Evolutionary conservation across 2,113 vertebrate species (phyloP), one percentile per base, ranked within the genome.

Genomic region (Ornithorhynchus anatinus): DNA sequence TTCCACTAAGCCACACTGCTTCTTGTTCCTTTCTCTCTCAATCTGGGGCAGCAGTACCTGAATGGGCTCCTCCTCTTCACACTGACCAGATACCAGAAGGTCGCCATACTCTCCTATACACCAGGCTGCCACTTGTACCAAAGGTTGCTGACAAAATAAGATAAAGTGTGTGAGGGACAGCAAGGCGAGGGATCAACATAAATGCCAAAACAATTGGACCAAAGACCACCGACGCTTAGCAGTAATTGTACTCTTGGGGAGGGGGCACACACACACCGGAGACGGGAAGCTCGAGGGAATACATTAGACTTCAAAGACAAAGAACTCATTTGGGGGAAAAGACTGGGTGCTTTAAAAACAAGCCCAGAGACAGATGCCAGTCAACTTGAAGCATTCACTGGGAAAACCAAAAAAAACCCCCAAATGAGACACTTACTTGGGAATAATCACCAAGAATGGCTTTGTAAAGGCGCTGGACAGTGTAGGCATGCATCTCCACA

Each of bases 71-170:
- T 99, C 98, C 68, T 99, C 98, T 82, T 99, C 98, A 92, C 98
- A 99, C 17, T 99, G 97, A 61, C 97, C 97, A 15, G 97, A 99
- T 22, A 99, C 94, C 45, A 99, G 91, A 74, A 99, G 93, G 89
- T 99, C 98, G 72, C 98, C 98, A 70, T 99, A 99, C 82, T 99
- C 98, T 81, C 98, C 97, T 93, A 97, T 98, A 90, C 98, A 99
- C 98, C 98, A 99, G n/a, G 97, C 97, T 6, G 95, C 94, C 75
- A 99, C 98, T 88, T 99, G 98, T 40, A 99, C 97, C 76, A 99
- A 86, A 33, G 98, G 96, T 91, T 99, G 98, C 98, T 99, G 78
- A 80, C 81, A 70, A 82, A 91, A 62, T 9, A 81, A 87, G 66
- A 53, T 0, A 58, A 63, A 9, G 39, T 13, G 45, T 19, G 10